Evolutionary conservation across 2,797 vertebrate genomes (phyloP), one percentile per base, ranked within the genome.

Genomic region (Rhinichthys osculus): DNA sequence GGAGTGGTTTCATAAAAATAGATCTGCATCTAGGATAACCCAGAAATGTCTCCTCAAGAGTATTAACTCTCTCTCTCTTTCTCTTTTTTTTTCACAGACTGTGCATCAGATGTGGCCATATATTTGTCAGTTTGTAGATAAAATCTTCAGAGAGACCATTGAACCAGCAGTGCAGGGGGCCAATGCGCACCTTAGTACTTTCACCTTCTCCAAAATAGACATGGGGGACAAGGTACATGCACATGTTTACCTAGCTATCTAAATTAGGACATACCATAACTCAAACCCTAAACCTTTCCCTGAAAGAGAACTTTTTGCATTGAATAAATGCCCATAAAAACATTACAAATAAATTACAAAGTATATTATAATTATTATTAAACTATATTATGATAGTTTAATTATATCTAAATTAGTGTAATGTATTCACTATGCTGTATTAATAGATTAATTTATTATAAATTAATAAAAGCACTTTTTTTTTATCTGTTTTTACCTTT

Each of bases 31-130:
- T 84, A 35, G 79, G 84, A 27, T 74, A 81, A 78, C 67, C 76
- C 57, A 81, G 54, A 76, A 77, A 70, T 54, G 21, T 59, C n/a
- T 62, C 38, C 76, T 83, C 87, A 11, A 33, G 47, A 73, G 73
- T 11, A 85, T 78, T 66, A 72, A 73, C 38, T 73, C 23, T 82
- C 59, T 86, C 52, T 86, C 35, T 83, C 1, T 86, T 13, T 77
- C 27, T 77, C 27, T 50, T 80, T 81, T 50, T 35, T 27, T 19
- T 21, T 40, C 33, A 47, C 93, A 99, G 98, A 99, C 98, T 59
- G 97, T 99, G 82, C 98, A 98, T 87, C 98, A 99, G 91, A 97
- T 99, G 97, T 99, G 98, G 98, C 98, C 98, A 52, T 99, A 97
- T 90, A 98, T 99, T 93, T 97, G 96, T 89, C 98, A 99, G 83